phyloP scores from a whole-genome alignment of 1,140 invertebrate genomes.

The Protaetia brevitarsis region DNA sequence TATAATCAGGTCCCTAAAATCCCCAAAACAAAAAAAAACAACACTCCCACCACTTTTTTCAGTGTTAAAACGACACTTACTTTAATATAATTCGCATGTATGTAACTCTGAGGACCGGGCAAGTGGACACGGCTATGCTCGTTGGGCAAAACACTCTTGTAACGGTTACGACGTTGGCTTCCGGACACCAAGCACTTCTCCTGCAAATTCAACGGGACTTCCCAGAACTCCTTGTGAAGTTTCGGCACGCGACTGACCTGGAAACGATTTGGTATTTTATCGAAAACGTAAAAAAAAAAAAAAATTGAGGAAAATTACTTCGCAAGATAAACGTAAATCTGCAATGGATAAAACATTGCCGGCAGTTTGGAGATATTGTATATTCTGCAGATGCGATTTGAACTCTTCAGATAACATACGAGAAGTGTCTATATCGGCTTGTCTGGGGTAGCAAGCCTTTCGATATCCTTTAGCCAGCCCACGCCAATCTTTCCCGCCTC shows the following conservation, averaged over 20 bases:
- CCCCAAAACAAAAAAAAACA: conserved; percentile 25
- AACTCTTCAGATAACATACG: conserved; percentile 57
- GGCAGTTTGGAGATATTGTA: conserved; percentile 65
- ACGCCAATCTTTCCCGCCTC: conserved; percentile 35
- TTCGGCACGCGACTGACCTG: conserved; percentile 70
- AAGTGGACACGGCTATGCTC: conserved; percentile 73
- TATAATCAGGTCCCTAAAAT: conserved; percentile 75
- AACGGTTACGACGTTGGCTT: conserved; percentile 86
- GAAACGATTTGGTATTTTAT: conserved; percentile 35
- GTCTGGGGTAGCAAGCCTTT: conserved; percentile 44
- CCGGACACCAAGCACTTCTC: conserved; percentile 84
- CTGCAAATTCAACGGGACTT: conserved; percentile 86
- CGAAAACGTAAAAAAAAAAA: background rate
- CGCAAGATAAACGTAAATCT: conserved; percentile 42
- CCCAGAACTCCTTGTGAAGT: conserved; percentile 89
- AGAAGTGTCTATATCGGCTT: conserved; percentile 42
- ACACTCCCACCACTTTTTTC: background rate
- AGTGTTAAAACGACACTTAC: conserved; percentile 48
- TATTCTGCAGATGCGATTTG: conserved; percentile 64
- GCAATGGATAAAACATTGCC: conserved; percentile 55
- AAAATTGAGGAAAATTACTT: conserved; percentile 33
- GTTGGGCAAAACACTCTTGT: conserved; percentile 85
- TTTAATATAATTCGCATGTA: conserved; percentile 86
- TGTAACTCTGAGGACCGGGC: conserved; percentile 64
- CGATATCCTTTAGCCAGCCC: conserved; percentile 34